phyloP scores from a whole-genome alignment of 1,140 invertebrate species.

The Polypedilum vanderplanki region DNA sequence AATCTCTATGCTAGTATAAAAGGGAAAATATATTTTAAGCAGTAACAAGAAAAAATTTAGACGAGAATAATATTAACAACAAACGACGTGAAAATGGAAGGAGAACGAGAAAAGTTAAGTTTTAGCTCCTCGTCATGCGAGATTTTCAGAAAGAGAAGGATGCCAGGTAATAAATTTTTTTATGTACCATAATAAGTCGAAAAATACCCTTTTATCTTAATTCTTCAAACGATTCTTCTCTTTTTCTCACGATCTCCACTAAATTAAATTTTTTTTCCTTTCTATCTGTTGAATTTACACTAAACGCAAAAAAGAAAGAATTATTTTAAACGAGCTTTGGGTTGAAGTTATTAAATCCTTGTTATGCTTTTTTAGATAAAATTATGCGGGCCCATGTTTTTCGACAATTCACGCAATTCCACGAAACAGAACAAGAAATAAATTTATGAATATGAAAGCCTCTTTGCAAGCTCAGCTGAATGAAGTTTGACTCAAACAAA shows the following conservation, averaged over 20 bases:
- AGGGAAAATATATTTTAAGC: too few relatives aligned
- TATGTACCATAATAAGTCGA: background rate
- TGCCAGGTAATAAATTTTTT: background rate
- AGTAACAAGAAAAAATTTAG: too few relatives aligned
- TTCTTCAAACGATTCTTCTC: background rate
- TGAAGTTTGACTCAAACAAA: background rate
- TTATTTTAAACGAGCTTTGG: background rate
- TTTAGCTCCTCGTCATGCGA: too few relatives aligned
- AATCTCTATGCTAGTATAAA: too few relatives aligned
- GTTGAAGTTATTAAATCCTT: conserved; percentile 11
- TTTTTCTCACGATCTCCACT: background rate
- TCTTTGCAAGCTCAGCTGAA: background rate
- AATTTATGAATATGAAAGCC: conserved; percentile 5
- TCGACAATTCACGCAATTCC: conserved; percentile 14
- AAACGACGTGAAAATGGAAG: too few relatives aligned
- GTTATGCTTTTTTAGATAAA: conserved; percentile 18
- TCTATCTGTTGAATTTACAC: background rate
- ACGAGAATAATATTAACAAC: too few relatives aligned
- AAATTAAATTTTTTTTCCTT: background rate
- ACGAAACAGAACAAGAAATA: conserved; percentile 10
- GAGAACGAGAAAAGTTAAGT: too few relatives aligned
- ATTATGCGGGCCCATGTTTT: conserved; percentile 17
- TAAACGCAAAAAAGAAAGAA: background rate
- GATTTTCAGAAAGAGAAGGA: background rate
- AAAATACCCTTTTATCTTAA: conserved; percentile 7